Evolutionary conservation across 2,888 invertebrate genomes (phyloP), one percentile per base, ranked within the genome.

Genomic region (Syrphus vitripennis): DNA sequence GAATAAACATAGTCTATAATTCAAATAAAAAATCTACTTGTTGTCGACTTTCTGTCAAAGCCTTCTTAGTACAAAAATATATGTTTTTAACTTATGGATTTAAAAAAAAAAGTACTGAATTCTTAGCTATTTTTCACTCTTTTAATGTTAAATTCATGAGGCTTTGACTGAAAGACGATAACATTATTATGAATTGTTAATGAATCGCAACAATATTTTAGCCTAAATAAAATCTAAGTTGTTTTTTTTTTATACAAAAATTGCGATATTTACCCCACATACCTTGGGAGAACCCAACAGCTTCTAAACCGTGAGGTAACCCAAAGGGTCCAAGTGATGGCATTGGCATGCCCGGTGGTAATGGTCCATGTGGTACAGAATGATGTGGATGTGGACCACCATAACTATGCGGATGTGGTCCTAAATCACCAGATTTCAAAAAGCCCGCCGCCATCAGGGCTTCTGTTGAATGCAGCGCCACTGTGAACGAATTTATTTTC

Each of bases 201-300:
- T 61, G 50, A 82, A 83, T 79, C 79, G 79, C 83, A 87, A 83
- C 83, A 83, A 83, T 87, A 79, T 55, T 76, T 61, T 45, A 59
- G 59, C 63, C 55, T 50, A 12, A n/a, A n/a, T 70, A 24, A 12
- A 63, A 31, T 40, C 59, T 53, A 40, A 42, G 34, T 24, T 21
- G 12, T 48, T 14, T 50, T n/a, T 31, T 53, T 70, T 45, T 45
- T 82, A 82, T 82, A 80, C 76, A 86, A 87, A 87, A 88, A 87
- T 84, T 87, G 84, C 88, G 90, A 92, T 93, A 93, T 92, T 93
- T 93, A 93, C 93, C 93, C 93, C 93, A 93, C 92, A 93, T 92
- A 92, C 93, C 92, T 92, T 93, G 93, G 90, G 92, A 91, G 89
- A 92, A 93, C 91, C 93, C 93, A 90, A 93, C 93, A 88, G 92